These are phyloP conservation scores for Enteromius viviparus DNA, from an alignment of 2,797 vertebrate species.

Conservation along the genomic window DNA sequence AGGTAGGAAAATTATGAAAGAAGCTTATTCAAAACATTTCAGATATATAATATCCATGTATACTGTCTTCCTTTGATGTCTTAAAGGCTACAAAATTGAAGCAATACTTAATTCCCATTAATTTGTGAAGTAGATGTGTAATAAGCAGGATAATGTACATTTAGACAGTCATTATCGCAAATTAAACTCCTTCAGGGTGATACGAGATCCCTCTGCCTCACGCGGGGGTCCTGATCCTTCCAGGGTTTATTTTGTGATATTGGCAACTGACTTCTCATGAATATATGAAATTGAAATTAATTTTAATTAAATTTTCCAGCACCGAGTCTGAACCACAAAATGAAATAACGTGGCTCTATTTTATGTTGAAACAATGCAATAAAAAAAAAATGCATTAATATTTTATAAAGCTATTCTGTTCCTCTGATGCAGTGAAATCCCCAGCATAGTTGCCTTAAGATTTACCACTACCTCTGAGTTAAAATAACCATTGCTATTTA, in stretches of 20 bases:
- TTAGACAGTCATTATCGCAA: slow-evolving; percentile 11
- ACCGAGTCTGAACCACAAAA: not conserved
- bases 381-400: not conserved
- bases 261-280: slow-evolving; percentile 22
- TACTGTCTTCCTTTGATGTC: not conserved
- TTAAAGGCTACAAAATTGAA: not conserved
- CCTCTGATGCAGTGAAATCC: not conserved
- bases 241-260: not conserved
- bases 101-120: not conserved
- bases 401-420: not conserved
- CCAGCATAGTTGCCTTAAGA: not conserved
- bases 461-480: not conserved
- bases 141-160: slow-evolving; percentile 17
- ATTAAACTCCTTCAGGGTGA: slow-evolving; percentile 1
- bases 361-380: not conserved
- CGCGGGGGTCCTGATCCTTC: not conserved
- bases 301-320: not conserved
- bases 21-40: not conserved
- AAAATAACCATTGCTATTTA: not conserved
- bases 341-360: not conserved
- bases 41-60: not conserved
- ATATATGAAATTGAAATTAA: not conserved
- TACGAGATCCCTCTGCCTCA: not conserved
- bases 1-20: slow-evolving; percentile 72
- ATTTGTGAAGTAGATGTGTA: not conserved